Conservation (phyloP, 2,797 vertebrate species). For the Gallinago solitaria region DNA sequence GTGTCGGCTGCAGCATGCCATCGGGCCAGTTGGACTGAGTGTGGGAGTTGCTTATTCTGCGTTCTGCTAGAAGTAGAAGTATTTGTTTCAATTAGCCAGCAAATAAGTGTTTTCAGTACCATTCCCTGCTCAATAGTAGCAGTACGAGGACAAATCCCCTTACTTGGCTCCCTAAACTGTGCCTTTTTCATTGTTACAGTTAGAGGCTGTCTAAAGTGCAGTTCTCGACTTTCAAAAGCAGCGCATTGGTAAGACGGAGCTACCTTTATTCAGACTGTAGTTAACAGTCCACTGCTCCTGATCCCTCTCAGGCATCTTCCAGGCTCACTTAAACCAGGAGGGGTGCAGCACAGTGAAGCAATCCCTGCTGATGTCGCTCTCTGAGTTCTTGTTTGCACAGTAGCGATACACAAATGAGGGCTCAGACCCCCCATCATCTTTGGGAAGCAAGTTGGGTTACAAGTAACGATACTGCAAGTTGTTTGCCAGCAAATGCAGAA, state of each 20-base stretch:
- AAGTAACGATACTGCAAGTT: neutral
- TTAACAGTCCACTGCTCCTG: neutral
- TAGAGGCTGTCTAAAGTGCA: neutral
- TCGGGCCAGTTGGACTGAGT: slow-evolving; percentile 59
- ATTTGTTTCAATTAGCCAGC: slow-evolving; percentile 15
- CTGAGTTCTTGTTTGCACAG: neutral
- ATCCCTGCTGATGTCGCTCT: neutral
- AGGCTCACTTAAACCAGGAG: neutral
- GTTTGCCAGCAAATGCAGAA: neutral
- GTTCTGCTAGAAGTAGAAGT: slow-evolving; percentile 40
- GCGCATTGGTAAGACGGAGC: neutral
- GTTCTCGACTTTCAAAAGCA: neutral
- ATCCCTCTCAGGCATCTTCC: neutral
- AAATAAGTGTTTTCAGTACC: neutral
- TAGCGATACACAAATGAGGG: neutral
- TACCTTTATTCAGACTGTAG: neutral
- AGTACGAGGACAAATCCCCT: neutral
- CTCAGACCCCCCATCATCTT: neutral
- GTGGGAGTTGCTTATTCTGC: slow-evolving; percentile 24
- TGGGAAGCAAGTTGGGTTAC: neutral
- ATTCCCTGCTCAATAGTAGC: neutral
- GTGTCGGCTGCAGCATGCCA: slow-evolving; percentile 77
- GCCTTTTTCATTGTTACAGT: neutral
- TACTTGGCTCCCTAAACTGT: neutral
- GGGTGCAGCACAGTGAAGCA: neutral